Base-by-base conservation (phyloP, 2,888 invertebrate genomes). In the Tachina fera region DNA sequence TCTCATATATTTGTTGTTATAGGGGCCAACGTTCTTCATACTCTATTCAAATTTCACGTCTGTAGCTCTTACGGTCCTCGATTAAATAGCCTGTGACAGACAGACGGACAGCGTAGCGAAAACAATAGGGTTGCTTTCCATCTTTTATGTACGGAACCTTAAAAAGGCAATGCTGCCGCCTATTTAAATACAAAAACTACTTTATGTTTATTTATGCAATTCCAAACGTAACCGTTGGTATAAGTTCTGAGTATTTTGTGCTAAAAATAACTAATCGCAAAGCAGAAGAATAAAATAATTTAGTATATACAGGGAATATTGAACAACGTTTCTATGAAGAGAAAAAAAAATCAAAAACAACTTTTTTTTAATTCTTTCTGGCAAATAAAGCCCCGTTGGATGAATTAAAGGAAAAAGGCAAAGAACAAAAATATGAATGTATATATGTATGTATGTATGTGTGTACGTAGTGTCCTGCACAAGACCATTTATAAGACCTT, bases 301-400 rank as follows among this genome's bases (percentile, higher is more conserved):
- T 22, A n/a, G n/a, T n/a, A 39, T 49, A 58, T 10, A 10, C n/a
- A 58, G 39, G 8, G 60, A 60, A 68, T 14, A 49, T 39, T 67
- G 19, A 56, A 71, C 43, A 60, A 39, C 43, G 31, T 31, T 45
- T 31, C 31, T 31, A 70, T 11, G 9, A 70, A 53, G 3, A 31
- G 65, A 56, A 47, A 11, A 45, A 45, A 61, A 61, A 61, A 16
- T 68, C 6, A 61, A 43, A 71, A 79, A 56, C 8, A 49, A 4
- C 51, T 45, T 22, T 70, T 61, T 63, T 51, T 56, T 10, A 41
- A 49, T 72, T 51, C 19, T 51, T 74, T 70, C 31, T 67, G 9
- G 60, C 43, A 84, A 74, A 67, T 61, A 43, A 72, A 67, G 75
- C 84, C 84, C 84, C 76, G 71, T 77, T n/a, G 72, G 84, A 76